Evolutionary conservation across 2,888 invertebrate genomes (phyloP).

Genomic region (Pammene aurita): DNA sequence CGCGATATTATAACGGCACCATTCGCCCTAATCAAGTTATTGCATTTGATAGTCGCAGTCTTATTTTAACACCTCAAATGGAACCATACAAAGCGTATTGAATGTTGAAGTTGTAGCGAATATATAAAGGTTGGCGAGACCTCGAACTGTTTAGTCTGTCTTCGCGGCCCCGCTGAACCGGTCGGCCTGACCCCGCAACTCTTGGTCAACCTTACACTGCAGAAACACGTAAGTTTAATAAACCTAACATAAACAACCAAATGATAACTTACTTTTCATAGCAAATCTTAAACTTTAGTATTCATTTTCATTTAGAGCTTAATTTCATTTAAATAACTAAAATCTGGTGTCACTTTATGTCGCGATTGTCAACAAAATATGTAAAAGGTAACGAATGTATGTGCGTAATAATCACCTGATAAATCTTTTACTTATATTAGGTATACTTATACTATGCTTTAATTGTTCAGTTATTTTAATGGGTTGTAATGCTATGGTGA

Average conservation of each 20-base stretch:
- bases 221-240: slow-evolving; percentile 60
- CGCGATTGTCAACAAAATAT: no score
- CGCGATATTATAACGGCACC: slow-evolving; percentile 12
- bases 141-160: slow-evolving; percentile 76
- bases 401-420: no score
- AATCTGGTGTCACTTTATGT: no score
- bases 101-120: slow-evolving; percentile 59
- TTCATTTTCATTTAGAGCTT: no score
- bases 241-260: neutral
- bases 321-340: no score
- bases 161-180: slow-evolving; percentile 65
- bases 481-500: no score
- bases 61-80: slow-evolving; percentile 25
- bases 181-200: slow-evolving; percentile 60
- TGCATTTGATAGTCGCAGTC: slow-evolving; percentile 11
- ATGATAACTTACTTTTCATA: no score
- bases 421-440: no score
- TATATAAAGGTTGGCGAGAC: slow-evolving; percentile 71
- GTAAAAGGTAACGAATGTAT: no score
- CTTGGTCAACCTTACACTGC: slow-evolving; percentile 42
- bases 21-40: slow-evolving; percentile 8
- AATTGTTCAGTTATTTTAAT: no score
- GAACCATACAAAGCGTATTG: slow-evolving; percentile 40
- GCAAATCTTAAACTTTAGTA: no score
- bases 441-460: no score